A percentile compares a stretch with the other conserved stretches of the same genome.
Conservation (phyloP, 2,888 invertebrate species). For the Dasysyrphus tricinctus region DNA sequence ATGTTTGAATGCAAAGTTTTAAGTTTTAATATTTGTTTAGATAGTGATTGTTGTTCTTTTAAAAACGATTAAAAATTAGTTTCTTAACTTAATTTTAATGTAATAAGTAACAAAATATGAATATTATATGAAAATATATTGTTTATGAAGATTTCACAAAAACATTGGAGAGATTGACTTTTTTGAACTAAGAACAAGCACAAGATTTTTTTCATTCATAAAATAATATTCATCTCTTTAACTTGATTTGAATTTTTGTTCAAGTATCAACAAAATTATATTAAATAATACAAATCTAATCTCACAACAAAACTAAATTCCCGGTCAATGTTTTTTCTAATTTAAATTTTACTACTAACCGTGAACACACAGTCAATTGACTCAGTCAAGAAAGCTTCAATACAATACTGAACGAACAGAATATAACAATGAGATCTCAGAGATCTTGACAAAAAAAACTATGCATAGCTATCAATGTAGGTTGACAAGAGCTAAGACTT, state of each 20-base stretch:
- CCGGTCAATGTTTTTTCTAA: not conserved
- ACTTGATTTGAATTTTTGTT: not conserved
- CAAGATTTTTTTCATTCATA: not conserved
- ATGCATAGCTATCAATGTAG: no score
- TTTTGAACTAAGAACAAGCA: not conserved
- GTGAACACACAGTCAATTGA: slow-evolving; percentile 19
- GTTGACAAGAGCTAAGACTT: no score
- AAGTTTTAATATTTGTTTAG: not conserved
- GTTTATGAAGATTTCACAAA: not conserved
- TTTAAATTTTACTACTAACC: slow-evolving; percentile 4
- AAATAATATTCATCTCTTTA: not conserved
- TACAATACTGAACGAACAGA: not conserved
- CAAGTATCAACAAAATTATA: no score
- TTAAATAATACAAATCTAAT: not conserved
- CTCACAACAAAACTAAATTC: not conserved
- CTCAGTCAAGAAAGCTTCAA: slow-evolving; percentile 27
- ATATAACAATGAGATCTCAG: not conserved
- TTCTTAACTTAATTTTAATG: no score
- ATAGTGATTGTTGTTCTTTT: not conserved
- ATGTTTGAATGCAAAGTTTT: not conserved
- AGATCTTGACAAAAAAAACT: not conserved
- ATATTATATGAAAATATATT: no score
- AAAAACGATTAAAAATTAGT: no score
- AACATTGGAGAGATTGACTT: not conserved
- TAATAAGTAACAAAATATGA: no score